Evolutionary conservation across 2,113 vertebrate genomes (phyloP).

Genomic region (Pituophis catenifer): DNA sequence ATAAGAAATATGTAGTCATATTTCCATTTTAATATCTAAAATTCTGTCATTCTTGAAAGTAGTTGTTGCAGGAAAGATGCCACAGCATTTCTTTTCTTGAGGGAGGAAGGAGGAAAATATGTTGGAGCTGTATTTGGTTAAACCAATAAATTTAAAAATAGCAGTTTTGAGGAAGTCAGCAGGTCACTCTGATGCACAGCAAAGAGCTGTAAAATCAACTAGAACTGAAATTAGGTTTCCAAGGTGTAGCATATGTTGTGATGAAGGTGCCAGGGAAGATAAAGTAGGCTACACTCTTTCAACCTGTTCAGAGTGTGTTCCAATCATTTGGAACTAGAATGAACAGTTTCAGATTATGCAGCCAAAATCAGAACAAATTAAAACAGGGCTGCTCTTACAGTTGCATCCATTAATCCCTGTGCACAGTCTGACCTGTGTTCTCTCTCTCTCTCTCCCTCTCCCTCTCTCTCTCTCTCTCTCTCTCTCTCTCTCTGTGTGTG

Average conservation of each 20-base stretch:
- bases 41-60: not conserved
- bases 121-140: not conserved
- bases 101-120: not conserved
- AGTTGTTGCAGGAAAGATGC: not conserved
- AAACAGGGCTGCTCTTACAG: slow-evolving; percentile 9
- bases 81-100: not conserved
- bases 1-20: not conserved
- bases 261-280: not conserved
- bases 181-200: not conserved
- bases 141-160: slow-evolving; percentile 3
- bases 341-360: slow-evolving; percentile 2
- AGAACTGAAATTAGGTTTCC: slow-evolving; percentile 17
- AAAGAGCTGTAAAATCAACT: slow-evolving; percentile 27
- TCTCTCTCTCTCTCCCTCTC: too few relatives aligned
- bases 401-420: slow-evolving; percentile 5
- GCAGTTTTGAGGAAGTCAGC: not conserved
- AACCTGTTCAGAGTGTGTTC: not conserved
- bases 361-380: slow-evolving; percentile 26
- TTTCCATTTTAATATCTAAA: not conserved
- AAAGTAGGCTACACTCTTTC: not conserved
- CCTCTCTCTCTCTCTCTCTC: too few relatives aligned
- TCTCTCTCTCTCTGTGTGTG: too few relatives aligned
- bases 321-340: slow-evolving; percentile 36
- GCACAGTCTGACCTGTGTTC: not conserved
- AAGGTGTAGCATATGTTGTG: slow-evolving; percentile 15